A percentile compares a stretch with the other conserved stretches of the same genome.
These are phyloP conservation scores for Borostomias antarcticus DNA, from an alignment of 2,797 vertebrate species.

Conservation along the genomic window DNA sequence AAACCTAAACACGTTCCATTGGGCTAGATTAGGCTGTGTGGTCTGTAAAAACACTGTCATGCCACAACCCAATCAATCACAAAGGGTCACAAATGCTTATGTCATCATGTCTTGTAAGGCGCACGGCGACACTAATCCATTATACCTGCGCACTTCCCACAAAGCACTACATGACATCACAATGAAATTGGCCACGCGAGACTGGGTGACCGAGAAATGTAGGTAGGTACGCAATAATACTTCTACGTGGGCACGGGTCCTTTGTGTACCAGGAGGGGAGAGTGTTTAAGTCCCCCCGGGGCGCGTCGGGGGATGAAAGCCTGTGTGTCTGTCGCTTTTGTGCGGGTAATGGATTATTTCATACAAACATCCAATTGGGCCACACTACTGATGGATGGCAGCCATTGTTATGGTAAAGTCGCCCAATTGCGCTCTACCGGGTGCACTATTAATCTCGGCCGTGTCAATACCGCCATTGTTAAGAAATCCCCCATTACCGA, in stretches of 20 bases:
- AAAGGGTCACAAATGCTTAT: slow-evolving; percentile 8
- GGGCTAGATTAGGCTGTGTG: no score
- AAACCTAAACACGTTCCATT: no score
- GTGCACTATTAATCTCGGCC: slow-evolving; percentile 65
- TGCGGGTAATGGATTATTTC: slow-evolving; percentile 67
- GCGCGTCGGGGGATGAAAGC: slow-evolving; percentile 35
- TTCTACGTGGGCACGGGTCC: slow-evolving; percentile 11
- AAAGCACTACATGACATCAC: slow-evolving; percentile 10
- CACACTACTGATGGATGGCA: slow-evolving; percentile 56
- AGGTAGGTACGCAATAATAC: slow-evolving; percentile 26
- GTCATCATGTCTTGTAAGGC: slow-evolving; percentile 50
- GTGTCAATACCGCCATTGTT: slow-evolving; percentile 61
- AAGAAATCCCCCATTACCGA: slow-evolving; percentile 62
- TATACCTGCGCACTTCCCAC: slow-evolving; percentile 29
- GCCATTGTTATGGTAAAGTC: slow-evolving; percentile 68
- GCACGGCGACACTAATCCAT: slow-evolving; percentile 48
- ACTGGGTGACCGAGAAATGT: slow-evolving; percentile 22
- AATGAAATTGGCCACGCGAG: slow-evolving; percentile 33
- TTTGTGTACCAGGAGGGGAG: slow-evolving; percentile 13
- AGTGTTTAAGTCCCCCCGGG: slow-evolving; percentile 44
- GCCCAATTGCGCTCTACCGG: slow-evolving; percentile 35
- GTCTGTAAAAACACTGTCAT: no score
- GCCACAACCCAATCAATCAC: no score
- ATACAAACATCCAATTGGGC: slow-evolving; percentile 64
- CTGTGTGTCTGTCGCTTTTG: slow-evolving; percentile 42